phyloP scores from a whole-genome alignment of 2,888 invertebrate species.

The Exocentrus adspersus region DNA sequence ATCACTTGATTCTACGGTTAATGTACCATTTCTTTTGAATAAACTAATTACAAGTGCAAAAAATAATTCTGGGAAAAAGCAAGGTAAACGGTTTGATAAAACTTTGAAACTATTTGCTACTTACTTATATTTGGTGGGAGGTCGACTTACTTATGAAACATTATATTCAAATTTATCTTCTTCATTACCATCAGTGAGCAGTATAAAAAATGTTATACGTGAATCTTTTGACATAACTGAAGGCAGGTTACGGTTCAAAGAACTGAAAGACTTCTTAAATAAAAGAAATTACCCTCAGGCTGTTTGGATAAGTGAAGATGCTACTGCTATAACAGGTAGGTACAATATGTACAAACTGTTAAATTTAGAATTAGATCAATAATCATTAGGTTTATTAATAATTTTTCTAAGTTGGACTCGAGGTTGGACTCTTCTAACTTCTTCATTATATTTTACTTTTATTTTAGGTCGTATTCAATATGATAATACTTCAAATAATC shows the following conservation, averaged over 20 bases:
- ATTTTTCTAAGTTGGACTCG: too few relatives aligned
- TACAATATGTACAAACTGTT: too few relatives aligned
- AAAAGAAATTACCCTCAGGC: neutral
- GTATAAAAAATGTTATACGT: neutral
- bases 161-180: neutral
- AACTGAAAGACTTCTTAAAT: neutral
- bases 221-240: neutral
- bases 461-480: too few relatives aligned
- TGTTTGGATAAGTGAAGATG: neutral
- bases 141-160: neutral
- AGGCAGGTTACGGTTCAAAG: neutral
- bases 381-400: too few relatives aligned
- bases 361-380: too few relatives aligned
- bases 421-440: too few relatives aligned
- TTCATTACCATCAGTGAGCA: neutral
- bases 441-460: too few relatives aligned
- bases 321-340: neutral
- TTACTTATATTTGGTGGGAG: slow-evolving; percentile 1
- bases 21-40: too few relatives aligned
- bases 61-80: too few relatives aligned
- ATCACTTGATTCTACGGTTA: too few relatives aligned
- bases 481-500: neutral
- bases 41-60: too few relatives aligned
- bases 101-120: neutral
- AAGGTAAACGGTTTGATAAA: neutral